Evolutionary conservation across 2,888 invertebrate species (phyloP), one percentile per base, ranked within the genome.

Genomic region (Lochmaea crataegi): DNA sequence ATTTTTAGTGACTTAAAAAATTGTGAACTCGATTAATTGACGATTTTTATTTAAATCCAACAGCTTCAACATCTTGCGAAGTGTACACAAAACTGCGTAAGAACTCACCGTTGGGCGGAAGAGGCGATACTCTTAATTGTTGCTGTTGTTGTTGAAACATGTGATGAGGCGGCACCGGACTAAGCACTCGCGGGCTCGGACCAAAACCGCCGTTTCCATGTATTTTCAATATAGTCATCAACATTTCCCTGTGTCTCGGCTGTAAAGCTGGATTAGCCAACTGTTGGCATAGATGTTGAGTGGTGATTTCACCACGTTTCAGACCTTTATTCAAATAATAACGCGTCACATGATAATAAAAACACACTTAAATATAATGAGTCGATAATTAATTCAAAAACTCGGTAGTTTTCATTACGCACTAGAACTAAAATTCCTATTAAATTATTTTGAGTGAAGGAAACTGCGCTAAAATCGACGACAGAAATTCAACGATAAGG

Each of bases 301-400:
- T 89, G 2, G 94, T 93, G 73, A 95, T 91, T 86, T 95, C 94
- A 72, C 94, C 94, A 26, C 92, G 91, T 81, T 92, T 91, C 82
- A 95, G 87, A 78, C 94, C 93, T 92, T 85, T 38, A 57, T 53
- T 48, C 38, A 18, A 41, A 38, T 22, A 16, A 48, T 48, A 48
- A n/a, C 14, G 48, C n/a, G n/a, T 48, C 48, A 48, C n/a, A 48
- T 48, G 48, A 48, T 32, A 7, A 32, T 32, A 32, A 6, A 32
- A 32, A 32, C 32, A 32, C 32, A 7, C 32, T 32, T 32, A 32
- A 32, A 32, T 32, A 32, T 32, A 32, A 32, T 7, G 32, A 7
- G 32, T 32, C 32, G 32, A 7, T 32, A 32, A 32, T 32, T 32
- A 5, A 32, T 32, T 32, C 26, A 32, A 32, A 32, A 32, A 32